Evolutionary conservation across 2,888 invertebrate genomes (phyloP).

Genomic region (Biston betularia): DNA sequence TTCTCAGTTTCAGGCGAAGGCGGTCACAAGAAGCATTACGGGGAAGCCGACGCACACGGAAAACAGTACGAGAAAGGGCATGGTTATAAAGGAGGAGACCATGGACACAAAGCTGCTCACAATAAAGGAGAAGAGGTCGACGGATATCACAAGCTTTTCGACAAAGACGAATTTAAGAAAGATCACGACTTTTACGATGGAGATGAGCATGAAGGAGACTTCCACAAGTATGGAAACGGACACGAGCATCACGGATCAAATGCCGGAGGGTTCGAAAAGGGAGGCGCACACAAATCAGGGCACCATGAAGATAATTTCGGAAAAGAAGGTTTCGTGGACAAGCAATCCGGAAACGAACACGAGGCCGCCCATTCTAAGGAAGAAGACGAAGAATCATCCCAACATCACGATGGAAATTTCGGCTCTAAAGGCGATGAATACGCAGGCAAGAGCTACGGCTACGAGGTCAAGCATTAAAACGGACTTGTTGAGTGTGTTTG

Average conservation of each 20-base stretch:
- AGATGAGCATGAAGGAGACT: conserved; percentile 86
- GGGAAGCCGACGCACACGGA: conserved; percentile 80
- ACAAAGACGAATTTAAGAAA: conserved; percentile 90
- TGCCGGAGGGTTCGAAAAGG: conserved; percentile 83
- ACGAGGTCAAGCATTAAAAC: conserved; percentile 71
- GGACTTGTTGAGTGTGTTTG: conserved; percentile 55
- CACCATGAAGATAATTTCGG: conserved; percentile 79
- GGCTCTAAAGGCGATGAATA: conserved; percentile 65
- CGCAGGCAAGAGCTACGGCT: conserved; percentile 78
- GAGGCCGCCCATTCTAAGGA: conserved; percentile 81
- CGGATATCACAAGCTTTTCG: conserved; percentile 89
- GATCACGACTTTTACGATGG: conserved; percentile 90
- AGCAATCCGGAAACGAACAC: conserved; percentile 76
- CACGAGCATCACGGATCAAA: conserved; percentile 81
- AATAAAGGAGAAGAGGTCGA: conserved; percentile 88
- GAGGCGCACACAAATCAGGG: conserved; percentile 82
- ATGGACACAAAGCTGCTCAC: conserved; percentile 81
- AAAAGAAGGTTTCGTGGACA: conserved; percentile 81
- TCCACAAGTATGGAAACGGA: conserved; percentile 85
- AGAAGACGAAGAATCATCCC: conserved; percentile 78
- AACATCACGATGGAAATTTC: conserved; percentile 80
- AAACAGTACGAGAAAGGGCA: conserved; percentile 81
- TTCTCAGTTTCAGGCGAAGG: conserved; percentile 82
- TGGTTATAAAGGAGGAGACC: conserved; percentile 82
- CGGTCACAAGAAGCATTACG: conserved; percentile 81